Evolutionary conservation across 2,888 invertebrate species (phyloP).

Genomic region (Coecobrya sp.): DNA sequence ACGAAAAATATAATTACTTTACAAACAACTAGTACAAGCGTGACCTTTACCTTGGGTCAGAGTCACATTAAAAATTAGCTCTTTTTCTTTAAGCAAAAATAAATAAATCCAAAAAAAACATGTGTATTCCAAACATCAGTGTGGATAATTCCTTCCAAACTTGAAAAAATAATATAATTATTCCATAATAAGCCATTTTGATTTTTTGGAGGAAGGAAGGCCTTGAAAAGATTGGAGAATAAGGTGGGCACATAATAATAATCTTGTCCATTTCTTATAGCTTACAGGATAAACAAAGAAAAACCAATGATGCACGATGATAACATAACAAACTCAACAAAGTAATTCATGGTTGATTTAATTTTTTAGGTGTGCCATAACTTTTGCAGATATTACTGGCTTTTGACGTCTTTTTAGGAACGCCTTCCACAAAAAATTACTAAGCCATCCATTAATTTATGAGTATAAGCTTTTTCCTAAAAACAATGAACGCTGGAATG

Average conservation of each 20-base stretch:
- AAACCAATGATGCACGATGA: neutral
- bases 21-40: neutral
- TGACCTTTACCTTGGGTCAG: constrained; percentile 70
- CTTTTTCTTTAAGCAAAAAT: neutral
- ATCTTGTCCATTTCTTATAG: neutral
- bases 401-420: constrained; percentile 36
- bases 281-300: neutral
- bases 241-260: neutral
- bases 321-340: neutral
- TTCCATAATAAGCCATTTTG: constrained; percentile 34
- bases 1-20: neutral
- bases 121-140: neutral
- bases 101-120: neutral
- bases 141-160: neutral
- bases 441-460: constrained; percentile 18
- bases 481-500: neutral
- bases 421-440: constrained; percentile 43
- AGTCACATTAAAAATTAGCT: constrained; percentile 8
- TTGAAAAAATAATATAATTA: neutral
- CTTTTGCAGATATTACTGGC: neutral
- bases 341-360: constrained; percentile 51
- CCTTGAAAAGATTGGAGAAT: constrained; percentile 63
- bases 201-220: constrained; percentile 51
- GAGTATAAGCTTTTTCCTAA: neutral
- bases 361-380: constrained; percentile 48